Conservation (phyloP, 2,888 invertebrate genomes). For the Nymphalis polychloros region DNA sequence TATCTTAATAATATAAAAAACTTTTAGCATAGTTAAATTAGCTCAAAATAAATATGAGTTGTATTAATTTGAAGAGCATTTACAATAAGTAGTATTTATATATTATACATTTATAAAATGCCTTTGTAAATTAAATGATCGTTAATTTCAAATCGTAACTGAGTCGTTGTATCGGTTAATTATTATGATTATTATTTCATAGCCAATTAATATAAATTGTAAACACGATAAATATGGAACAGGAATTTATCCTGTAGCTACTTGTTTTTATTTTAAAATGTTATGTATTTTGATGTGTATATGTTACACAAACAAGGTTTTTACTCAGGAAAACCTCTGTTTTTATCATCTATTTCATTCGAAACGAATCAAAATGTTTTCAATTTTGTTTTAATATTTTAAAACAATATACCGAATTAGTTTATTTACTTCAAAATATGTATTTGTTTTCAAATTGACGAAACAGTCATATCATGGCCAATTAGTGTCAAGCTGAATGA, state of each 20-base stretch:
- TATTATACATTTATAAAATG: too few relatives aligned
- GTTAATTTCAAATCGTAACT: not conserved
- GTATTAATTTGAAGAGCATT: too few relatives aligned
- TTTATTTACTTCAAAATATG: too few relatives aligned
- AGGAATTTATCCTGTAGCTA: not conserved
- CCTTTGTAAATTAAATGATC: too few relatives aligned
- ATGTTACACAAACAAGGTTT: not conserved
- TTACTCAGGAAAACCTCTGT: not conserved
- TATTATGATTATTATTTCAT: not conserved
- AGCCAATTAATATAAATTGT: slow-evolving; percentile 2
- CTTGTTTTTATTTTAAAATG: not conserved
- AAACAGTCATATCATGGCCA: not conserved
- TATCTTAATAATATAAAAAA: not conserved
- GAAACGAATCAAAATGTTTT: not conserved
- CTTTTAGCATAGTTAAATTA: too few relatives aligned
- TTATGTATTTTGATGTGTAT: not conserved
- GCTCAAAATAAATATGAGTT: too few relatives aligned
- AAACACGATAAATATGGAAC: not conserved
- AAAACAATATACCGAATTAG: too few relatives aligned
- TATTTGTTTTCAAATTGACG: not conserved
- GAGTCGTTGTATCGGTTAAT: not conserved
- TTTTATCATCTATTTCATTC: not conserved
- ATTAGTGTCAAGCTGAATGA: not conserved
- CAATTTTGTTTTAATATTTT: too few relatives aligned
- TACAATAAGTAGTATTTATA: too few relatives aligned